Evolutionary conservation across 1,140 invertebrate species (phyloP), one percentile per base, ranked within the genome.

Genomic region (Drosophila burlai): DNA sequence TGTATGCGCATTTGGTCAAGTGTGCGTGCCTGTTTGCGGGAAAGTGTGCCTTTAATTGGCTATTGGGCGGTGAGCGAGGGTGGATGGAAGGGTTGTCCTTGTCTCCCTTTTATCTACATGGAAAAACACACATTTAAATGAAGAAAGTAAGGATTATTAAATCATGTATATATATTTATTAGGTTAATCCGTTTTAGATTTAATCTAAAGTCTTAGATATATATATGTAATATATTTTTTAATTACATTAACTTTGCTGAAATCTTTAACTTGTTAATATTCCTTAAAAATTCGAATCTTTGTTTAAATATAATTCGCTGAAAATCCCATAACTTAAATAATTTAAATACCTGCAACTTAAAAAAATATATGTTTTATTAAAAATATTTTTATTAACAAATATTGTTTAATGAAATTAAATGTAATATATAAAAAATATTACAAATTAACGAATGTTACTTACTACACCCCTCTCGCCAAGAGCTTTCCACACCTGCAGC

Each of bases 21-120:
- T 49, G 59, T 63, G 26, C 24, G 16, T 45, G 49, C n/a, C 29
- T n/a, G 31, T 40, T 57, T 24, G 36, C 34, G 24, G 38, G 21
- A 6, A n/a, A 6, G 50, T 50, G 24, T 60, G 15, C 45, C 49
- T 73, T 73, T 73, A 73, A 73, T 73, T 73, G 71, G 68, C 36
- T 61, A 73, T 73, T 49, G 71, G 46, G 24, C 21, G 24, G n/a
- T n/a, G 18, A n/a, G 7, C 54, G 46, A 61, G 64, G 67, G 38
- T 4, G 9, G 38, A 15, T 24, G 9, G n/a, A 38, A 11, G 15
- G 24, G 31, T 43, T 73, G 8, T 54, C 13, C 16, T 5, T 1
- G 4, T 7, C 13, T 16, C 3, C 29, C 4, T 7, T 31, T 3
- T 18, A 42, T 0, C 7, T 13, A 3, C 10, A 3, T 29, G 24